Conservation (phyloP, 2,797 vertebrate species). For the Micromesistius poutassou region DNA sequence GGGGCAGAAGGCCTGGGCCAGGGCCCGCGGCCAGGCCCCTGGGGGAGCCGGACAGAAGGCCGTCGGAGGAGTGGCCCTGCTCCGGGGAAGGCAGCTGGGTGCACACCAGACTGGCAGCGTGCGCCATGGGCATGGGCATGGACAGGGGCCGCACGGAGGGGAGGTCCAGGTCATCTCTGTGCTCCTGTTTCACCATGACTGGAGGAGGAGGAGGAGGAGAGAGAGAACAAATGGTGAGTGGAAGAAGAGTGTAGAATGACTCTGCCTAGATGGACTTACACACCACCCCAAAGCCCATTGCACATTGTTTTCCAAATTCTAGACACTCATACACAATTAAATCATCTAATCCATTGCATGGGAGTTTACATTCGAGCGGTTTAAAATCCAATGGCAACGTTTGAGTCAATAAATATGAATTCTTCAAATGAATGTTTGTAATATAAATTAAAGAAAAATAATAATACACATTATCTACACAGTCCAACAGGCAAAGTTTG, state of each 20-base stretch:
- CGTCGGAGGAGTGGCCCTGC: conserved; percentile 81
- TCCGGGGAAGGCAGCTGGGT: conserved; percentile 87
- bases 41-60: conserved; percentile 82
- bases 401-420: not conserved
- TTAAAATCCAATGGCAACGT: not conserved
- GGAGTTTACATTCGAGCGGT: not conserved
- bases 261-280: not conserved
- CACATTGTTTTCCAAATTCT: conserved; percentile 21
- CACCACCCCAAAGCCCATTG: conserved; percentile 7
- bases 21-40: conserved; percentile 83
- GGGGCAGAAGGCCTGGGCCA: conserved; percentile 76
- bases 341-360: not conserved
- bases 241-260: not conserved
- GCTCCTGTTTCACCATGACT: conserved; percentile 96
- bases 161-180: conserved; percentile 88
- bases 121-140: conserved; percentile 77
- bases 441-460: not conserved
- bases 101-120: conserved; percentile 72
- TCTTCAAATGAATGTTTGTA: not conserved
- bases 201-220: conserved; percentile 4
- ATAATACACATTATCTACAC: not conserved
- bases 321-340: conserved; percentile 10
- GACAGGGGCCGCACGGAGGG: conserved; percentile 75
- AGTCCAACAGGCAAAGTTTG: conserved; percentile 43
- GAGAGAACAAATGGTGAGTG: conserved; percentile 10